These are phyloP conservation scores for Silurus lanzhouensis DNA, from an alignment of 2,797 vertebrate species.

Conservation along the genomic window DNA sequence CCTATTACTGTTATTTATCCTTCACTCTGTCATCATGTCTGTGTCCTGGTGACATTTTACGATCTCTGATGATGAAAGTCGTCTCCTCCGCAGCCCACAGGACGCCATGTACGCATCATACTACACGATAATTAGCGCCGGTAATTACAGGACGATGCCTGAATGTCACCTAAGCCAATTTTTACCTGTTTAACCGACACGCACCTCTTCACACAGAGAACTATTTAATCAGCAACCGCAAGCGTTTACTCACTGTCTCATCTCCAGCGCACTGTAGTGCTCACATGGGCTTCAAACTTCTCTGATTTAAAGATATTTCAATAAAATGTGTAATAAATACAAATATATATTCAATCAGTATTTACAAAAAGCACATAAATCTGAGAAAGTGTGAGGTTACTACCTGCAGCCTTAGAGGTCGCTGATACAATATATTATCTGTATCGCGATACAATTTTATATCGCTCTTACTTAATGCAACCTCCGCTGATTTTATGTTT, in stretches of 20 bases:
- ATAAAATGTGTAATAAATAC: neutral
- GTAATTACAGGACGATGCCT: conserved; percentile 14
- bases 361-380: neutral
- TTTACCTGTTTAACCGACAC: neutral
- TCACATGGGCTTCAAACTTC: too few species aligned
- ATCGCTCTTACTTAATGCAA: neutral
- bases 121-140: conserved; percentile 22
- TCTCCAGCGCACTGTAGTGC: too few species aligned
- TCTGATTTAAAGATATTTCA: neutral
- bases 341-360: neutral
- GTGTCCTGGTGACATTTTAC: neutral
- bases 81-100: conserved; percentile 12
- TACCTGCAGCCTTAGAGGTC: neutral
- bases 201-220: neutral
- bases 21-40: neutral
- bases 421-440: neutral
- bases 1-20: neutral
- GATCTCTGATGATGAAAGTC: conserved; percentile 26
- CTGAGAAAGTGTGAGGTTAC: neutral
- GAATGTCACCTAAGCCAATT: conserved; percentile 17
- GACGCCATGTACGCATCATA: conserved; percentile 19
- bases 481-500: neutral
- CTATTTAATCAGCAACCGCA: neutral
- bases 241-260: too few species aligned
- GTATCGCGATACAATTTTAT: neutral